Percentiles rank a stretch among this genome's conserved stretches.
Evolutionary conservation across 1,140 invertebrate genomes (phyloP).

Genomic region (Drosophila jambulina): DNA sequence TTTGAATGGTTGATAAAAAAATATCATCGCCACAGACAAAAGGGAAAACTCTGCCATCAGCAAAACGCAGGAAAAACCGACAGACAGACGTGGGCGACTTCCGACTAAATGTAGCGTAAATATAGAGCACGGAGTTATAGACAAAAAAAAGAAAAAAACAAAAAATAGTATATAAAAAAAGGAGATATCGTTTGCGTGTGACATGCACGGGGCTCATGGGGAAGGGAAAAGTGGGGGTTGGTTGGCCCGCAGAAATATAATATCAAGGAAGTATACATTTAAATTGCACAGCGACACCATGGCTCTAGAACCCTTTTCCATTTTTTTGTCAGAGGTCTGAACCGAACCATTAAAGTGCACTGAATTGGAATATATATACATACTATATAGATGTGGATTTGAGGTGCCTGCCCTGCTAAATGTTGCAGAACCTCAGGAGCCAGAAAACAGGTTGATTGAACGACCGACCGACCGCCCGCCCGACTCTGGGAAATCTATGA

Average conservation of each 20-base stretch:
- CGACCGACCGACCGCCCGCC: neutral
- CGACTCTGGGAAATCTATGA: constrained; percentile 55
- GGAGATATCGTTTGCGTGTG: constrained; percentile 60
- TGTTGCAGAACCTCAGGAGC: constrained; percentile 58
- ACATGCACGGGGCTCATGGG: constrained; percentile 56
- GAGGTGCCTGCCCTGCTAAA: constrained; percentile 43
- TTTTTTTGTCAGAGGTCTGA: constrained; percentile 5
- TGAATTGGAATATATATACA: constrained; percentile 53
- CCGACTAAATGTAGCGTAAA: constrained; percentile 73
- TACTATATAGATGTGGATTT: constrained; percentile 23
- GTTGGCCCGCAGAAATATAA: constrained; percentile 31
- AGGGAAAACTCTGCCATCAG: constrained; percentile 37
- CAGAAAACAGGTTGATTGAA: constrained; percentile 48
- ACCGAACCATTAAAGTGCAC: constrained; percentile 71
- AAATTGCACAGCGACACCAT: constrained; percentile 56
- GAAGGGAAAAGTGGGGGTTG: constrained; percentile 6
- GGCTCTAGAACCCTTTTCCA: constrained; percentile 1
- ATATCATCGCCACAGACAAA: constrained; percentile 4
- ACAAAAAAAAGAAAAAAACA: constrained; percentile 17
- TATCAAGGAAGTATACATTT: constrained; percentile 55
- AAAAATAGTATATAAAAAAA: constrained; percentile 11
- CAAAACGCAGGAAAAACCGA: constrained; percentile 33
- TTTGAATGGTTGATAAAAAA: constrained; percentile 25
- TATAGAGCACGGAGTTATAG: constrained; percentile 56
- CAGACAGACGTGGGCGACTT: constrained; percentile 22